Evolutionary conservation across 2,113 vertebrate genomes (phyloP), one percentile per base, ranked within the genome.

Genomic region (Protobothrops flavoviridis): DNA sequence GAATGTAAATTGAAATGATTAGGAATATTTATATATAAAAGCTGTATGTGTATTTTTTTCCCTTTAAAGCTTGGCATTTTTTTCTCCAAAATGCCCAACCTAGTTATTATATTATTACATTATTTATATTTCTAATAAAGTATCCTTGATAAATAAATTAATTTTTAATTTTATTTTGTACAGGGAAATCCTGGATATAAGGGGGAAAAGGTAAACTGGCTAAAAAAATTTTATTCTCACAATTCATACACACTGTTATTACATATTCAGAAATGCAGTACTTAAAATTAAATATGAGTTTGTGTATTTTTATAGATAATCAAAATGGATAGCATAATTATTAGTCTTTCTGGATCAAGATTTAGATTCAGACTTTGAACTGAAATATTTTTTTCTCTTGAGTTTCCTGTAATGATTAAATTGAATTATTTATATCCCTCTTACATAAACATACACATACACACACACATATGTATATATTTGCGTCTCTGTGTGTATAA

Each of bases 161-260:
- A 81, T 88, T 88, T 87, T 91, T 5, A 90, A 86, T 81, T 89
- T 86, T 48, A 88, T 64, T 94, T 96, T 95, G 53, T 96, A 96
- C 95, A 99, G 98, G 98, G 98, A 85, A 92, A 61, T 94, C 95
- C 97, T 92, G 98, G 98, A 21, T 98, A 98, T 94, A 98, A 98
- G 88, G 99, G 99, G 92, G 98, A 97, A 90, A 98, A 99, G 98
- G 98, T 98, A 96, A 97, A 97, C 91, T 95, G 89, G 21, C 93
- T 89, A 50, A 5, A 74, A 29, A 81, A 89, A 13, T 4, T 85
- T 26, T 93, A 90, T 81, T 89, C 53, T 52, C 39, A 29, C 39
- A n/a, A 50, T 12, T 61, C 50, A 20, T 56, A 29, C 45, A 89
- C 17, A 26, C 12, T 23, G 23, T 85, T 59, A 50, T 59, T 85